Evolutionary conservation across 2,113 vertebrate genomes (phyloP).

Genomic region (Nothoprocta pentlandii): DNA sequence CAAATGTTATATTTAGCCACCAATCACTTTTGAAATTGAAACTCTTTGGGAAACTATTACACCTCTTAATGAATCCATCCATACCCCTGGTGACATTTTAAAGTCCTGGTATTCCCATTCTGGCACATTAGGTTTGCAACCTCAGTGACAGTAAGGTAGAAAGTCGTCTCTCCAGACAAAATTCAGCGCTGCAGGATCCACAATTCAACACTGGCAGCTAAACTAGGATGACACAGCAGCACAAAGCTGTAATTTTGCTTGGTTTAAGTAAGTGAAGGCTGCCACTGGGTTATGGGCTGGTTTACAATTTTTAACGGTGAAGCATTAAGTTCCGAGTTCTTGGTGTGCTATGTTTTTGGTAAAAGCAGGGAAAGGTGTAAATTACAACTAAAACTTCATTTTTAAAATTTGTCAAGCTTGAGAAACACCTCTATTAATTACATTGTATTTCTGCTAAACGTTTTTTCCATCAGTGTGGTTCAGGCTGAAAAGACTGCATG

Average conservation of each 20-base stretch:
- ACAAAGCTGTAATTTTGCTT: background rate
- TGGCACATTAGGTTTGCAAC: background rate
- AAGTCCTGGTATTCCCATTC: background rate
- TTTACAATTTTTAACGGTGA: conserved; percentile 20
- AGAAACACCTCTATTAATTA: conserved; percentile 32
- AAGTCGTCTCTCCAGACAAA: conserved; percentile 1
- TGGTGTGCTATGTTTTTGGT: background rate
- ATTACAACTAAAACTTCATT: conserved; percentile 47
- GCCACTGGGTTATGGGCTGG: background rate
- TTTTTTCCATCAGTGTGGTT: background rate
- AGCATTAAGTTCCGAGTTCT: background rate
- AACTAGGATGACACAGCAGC: background rate
- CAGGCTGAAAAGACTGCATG: conserved; percentile 22
- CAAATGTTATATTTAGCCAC: conserved; percentile 19
- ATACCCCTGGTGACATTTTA: background rate
- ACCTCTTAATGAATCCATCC: background rate
- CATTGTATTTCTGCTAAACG: conserved; percentile 17
- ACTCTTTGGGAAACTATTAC: background rate
- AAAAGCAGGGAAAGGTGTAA: conserved; percentile 24
- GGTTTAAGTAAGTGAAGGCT: background rate
- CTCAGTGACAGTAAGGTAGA: background rate
- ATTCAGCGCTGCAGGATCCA: background rate
- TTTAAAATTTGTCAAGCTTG: conserved; percentile 34
- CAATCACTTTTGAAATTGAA: conserved; percentile 9
- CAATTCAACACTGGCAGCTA: background rate